Conservation (phyloP, 2,797 vertebrate genomes). For the Knipowitschia caucasica region DNA sequence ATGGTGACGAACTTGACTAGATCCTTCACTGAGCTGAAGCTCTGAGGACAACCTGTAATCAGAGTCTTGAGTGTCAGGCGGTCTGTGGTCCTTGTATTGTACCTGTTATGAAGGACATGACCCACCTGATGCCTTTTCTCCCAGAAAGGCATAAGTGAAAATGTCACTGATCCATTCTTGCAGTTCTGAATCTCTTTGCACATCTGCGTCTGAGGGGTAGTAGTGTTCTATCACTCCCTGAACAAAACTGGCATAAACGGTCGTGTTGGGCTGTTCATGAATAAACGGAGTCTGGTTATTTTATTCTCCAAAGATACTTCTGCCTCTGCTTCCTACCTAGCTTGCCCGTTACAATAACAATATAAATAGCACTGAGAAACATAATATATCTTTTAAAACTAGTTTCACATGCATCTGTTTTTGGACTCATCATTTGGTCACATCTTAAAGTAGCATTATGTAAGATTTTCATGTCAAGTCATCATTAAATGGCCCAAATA, state of each 20-base stretch:
- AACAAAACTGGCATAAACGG: constrained; percentile 46
- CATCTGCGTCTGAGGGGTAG: constrained; percentile 45
- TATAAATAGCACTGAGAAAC: too few relatives aligned
- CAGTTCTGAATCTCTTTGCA: constrained; percentile 53
- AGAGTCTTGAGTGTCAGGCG: neutral
- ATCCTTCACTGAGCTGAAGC: constrained; percentile 48
- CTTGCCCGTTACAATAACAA: too few relatives aligned
- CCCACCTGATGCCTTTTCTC: constrained; percentile 30
- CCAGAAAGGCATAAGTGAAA: constrained; percentile 47
- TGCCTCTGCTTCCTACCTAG: too few relatives aligned
- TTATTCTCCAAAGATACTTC: too few relatives aligned
- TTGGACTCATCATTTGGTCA: too few relatives aligned
- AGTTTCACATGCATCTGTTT: too few relatives aligned
- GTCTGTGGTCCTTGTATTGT: neutral
- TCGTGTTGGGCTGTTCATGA: neutral
- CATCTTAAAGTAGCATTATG: too few relatives aligned
- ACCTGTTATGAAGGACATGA: neutral
- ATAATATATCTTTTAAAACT: too few relatives aligned
- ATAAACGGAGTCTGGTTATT: too few relatives aligned
- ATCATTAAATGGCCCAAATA: too few relatives aligned
- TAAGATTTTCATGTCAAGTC: too few relatives aligned
- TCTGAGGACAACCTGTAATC: constrained; percentile 37
- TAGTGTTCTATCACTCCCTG: constrained; percentile 39
- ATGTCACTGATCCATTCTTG: constrained; percentile 63
- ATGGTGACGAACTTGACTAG: constrained; percentile 66